These are phyloP conservation scores for Seira ritae DNA, from an alignment of 2,888 invertebrate genomes.

Conservation along the genomic window DNA sequence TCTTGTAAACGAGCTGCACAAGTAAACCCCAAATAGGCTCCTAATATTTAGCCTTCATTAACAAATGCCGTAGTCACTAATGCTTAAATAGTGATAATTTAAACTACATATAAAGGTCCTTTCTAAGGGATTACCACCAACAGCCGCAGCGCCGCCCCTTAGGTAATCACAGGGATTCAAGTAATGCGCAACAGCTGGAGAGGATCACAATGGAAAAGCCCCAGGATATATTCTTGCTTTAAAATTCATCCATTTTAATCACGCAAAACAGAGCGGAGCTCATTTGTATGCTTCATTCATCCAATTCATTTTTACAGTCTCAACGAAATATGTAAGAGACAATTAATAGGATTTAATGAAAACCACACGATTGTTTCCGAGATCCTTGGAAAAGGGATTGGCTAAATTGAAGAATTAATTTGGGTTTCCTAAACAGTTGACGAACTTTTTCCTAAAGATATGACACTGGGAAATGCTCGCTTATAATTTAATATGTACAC, in stretches of 20 bases:
- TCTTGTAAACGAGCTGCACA: no score
- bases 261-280: not conserved
- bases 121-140: not conserved
- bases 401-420: not conserved
- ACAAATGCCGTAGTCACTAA: not conserved
- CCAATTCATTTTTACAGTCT: not conserved
- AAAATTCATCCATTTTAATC: constrained; percentile 11
- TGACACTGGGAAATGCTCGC: not conserved
- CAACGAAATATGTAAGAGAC: not conserved
- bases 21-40: no score
- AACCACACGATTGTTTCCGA: not conserved
- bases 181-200: constrained; percentile 25
- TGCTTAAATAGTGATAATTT: not conserved
- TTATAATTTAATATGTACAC: not conserved
- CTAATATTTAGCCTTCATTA: no score
- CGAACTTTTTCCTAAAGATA: not conserved
- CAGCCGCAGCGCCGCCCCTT: not conserved
- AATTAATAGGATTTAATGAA: not conserved
- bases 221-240: not conserved
- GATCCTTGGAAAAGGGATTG: not conserved
- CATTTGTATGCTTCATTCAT: not conserved
- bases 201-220: not conserved
- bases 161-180: not conserved
- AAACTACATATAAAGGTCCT: constrained; percentile 8
- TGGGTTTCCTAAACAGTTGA: not conserved